Conservation (phyloP, 2,888 invertebrate genomes). For the Xylota sylvarum region DNA sequence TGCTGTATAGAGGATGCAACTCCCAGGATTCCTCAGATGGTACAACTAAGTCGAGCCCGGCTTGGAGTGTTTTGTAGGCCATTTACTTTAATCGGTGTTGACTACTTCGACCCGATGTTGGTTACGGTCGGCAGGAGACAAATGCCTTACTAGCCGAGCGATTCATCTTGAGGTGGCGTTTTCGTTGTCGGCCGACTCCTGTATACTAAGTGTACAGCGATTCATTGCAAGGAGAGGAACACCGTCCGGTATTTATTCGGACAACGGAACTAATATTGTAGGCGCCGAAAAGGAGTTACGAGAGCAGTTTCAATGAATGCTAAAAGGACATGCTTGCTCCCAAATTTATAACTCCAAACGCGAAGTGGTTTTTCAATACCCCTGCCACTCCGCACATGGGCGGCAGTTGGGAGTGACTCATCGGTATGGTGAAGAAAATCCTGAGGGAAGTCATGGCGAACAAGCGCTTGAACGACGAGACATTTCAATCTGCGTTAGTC, state of each 20-base stretch:
- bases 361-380: conserved; percentile 73
- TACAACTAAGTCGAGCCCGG: too few relatives aligned
- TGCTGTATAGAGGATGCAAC: too few relatives aligned
- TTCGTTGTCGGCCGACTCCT: too few relatives aligned
- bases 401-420: conserved; percentile 65
- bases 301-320: background rate
- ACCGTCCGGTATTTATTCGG: conserved; percentile 13
- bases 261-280: conserved; percentile 40
- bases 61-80: too few relatives aligned
- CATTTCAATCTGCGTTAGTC: too few relatives aligned
- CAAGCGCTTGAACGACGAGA: too few relatives aligned
- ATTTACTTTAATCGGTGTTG: too few relatives aligned
- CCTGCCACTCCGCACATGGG: conserved; percentile 71
- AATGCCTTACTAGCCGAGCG: too few relatives aligned
- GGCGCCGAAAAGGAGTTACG: conserved; percentile 13
- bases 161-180: too few relatives aligned
- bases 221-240: conserved; percentile 7
- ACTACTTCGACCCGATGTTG: too few relatives aligned
- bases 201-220: background rate
- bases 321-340: background rate
- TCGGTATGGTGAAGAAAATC: background rate
- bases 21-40: too few relatives aligned
- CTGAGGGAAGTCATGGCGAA: background rate
- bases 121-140: too few relatives aligned
- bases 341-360: conserved; percentile 6